Conservation (phyloP, 2,888 invertebrate genomes). For the Tetanocera ferruginea region DNA sequence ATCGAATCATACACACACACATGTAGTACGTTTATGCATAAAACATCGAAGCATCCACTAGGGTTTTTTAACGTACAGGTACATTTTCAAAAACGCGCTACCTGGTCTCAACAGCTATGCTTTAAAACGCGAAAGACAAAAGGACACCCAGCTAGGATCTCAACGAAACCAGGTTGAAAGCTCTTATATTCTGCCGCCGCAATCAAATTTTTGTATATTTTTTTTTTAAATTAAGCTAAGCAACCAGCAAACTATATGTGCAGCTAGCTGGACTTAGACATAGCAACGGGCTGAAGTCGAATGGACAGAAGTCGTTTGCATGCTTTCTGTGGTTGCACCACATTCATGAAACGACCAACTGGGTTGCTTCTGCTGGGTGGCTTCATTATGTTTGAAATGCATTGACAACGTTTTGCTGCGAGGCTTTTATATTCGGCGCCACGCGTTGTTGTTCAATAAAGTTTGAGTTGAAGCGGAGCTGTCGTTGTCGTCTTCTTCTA, state of each 20-base stretch:
- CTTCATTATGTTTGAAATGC: conserved; percentile 8
- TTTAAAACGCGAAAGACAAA: not conserved
- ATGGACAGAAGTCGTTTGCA: no score
- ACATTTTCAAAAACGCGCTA: not conserved
- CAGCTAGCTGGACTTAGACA: not conserved
- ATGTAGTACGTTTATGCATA: no score
- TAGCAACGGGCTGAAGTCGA: no score
- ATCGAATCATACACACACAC: not conserved
- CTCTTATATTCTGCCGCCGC: not conserved
- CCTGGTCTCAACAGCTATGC: not conserved
- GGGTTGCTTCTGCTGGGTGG: not conserved
- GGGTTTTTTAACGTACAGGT: no score
- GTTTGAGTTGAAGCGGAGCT: not conserved
- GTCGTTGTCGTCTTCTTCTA: not conserved
- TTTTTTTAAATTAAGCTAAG: not conserved
- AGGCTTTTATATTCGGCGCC: not conserved
- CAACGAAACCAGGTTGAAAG: not conserved
- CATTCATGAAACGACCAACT: not conserved
- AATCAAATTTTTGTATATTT: not conserved
- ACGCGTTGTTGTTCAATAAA: not conserved
- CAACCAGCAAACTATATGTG: not conserved
- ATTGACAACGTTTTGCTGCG: conserved; percentile 23
- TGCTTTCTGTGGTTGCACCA: not conserved
- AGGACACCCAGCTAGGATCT: not conserved
- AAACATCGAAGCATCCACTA: no score